Conservation (phyloP, 64 coral and sea anemone genomes). For the Actinia equina region DNA sequence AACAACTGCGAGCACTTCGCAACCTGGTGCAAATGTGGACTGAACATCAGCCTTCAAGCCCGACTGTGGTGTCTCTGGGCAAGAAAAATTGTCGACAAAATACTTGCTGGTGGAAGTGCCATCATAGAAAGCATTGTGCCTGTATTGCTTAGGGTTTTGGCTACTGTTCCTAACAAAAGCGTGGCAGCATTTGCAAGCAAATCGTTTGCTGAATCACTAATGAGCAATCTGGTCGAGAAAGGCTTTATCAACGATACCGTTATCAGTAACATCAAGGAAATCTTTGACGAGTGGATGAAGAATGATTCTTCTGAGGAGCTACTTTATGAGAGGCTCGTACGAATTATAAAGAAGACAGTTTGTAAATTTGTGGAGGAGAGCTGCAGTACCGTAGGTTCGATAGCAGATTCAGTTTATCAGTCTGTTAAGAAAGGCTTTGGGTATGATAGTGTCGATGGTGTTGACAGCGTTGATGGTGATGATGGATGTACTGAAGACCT, state of each 20-base stretch:
- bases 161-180: neutral
- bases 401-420: neutral
- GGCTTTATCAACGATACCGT: neutral
- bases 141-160: neutral
- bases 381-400: no score
- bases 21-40: slow-evolving; percentile 6
- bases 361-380: neutral
- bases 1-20: slow-evolving; percentile 17
- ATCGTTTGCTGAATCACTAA: neutral
- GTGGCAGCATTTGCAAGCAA: neutral
- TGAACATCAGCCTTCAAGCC: slow-evolving; percentile 7
- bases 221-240: neutral
- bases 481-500: neutral
- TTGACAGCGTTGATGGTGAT: neutral
- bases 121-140: neutral
- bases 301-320: neutral
- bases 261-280: neutral
- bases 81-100: neutral
- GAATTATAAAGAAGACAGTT: neutral
- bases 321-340: neutral
- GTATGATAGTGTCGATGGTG: neutral
- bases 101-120: neutral
- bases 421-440: neutral
- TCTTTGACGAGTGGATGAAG: neutral
- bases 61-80: slow-evolving; percentile 1